A percentile compares a stretch with the other conserved stretches of the same genome.
Evolutionary conservation across 2,888 invertebrate genomes (phyloP).

Genomic region (Embidobia sp.): DNA sequence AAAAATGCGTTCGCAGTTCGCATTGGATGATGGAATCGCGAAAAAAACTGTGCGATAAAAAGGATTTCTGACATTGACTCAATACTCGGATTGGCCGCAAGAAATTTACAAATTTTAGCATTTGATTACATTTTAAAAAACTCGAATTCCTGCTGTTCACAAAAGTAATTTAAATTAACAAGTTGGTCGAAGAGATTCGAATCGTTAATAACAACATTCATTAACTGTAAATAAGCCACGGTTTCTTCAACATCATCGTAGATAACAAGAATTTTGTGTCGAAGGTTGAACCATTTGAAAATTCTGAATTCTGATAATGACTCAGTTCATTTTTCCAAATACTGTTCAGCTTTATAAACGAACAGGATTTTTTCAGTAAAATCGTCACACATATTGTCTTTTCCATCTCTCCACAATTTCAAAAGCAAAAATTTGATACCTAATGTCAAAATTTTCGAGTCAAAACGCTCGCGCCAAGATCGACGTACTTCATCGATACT

Average conservation of each 20-base stretch:
- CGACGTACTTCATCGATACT: slow-evolving; percentile 5
- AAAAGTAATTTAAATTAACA: slow-evolving; percentile 12
- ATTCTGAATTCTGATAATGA: slow-evolving; percentile 16
- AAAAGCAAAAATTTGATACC: background rate
- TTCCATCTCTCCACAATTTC: slow-evolving; percentile 9
- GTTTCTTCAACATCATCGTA: slow-evolving; percentile 9
- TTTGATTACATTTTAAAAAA: slow-evolving; percentile 8
- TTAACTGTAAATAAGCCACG: slow-evolving; percentile 18
- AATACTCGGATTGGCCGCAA: background rate
- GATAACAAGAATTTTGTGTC: background rate
- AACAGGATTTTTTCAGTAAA: slow-evolving; percentile 14
- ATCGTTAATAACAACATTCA: slow-evolving; percentile 23
- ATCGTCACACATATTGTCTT: slow-evolving; percentile 14
- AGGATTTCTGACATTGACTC: background rate
- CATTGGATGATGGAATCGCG: slow-evolving; percentile 15
- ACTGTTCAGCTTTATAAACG: slow-evolving; percentile 29
- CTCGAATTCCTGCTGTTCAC: background rate
- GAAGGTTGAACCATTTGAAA: slow-evolving; percentile 29
- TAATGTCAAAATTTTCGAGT: slow-evolving; percentile 14
- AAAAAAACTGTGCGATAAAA: slow-evolving; percentile 18
- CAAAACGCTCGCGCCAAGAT: slow-evolving; percentile 27
- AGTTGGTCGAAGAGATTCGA: slow-evolving; percentile 36
- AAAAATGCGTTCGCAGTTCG: slow-evolving; percentile 22
- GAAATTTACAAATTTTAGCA: slow-evolving; percentile 2
- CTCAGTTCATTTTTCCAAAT: slow-evolving; percentile 28